A percentile compares a stretch with the other conserved stretches of the same genome.
phyloP scores from a whole-genome alignment of 2,888 invertebrate genomes.

The Synanthedon formicaeformis region DNA sequence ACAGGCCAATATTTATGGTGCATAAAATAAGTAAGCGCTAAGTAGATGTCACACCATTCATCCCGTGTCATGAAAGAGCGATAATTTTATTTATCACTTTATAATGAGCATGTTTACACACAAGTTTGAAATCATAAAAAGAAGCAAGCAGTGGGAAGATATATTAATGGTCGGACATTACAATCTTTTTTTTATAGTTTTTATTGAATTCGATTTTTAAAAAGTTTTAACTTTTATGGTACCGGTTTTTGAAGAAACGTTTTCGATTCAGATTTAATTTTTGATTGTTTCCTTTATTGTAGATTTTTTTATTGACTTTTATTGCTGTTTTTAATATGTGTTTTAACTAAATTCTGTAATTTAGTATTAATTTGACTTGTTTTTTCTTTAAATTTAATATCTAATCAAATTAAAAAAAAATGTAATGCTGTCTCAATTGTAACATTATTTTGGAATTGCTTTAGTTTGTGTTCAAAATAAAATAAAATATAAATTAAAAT shows the following conservation, averaged over 20 bases:
- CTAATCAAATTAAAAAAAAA: too few species aligned
- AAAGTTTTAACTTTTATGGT: slow-evolving; percentile 3
- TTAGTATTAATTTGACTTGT: too few species aligned
- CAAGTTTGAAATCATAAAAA: slow-evolving; percentile 13
- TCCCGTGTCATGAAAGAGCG: slow-evolving; percentile 44
- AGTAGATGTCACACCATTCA: slow-evolving; percentile 43
- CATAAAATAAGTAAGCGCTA: slow-evolving; percentile 41
- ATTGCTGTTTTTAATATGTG: too few species aligned
- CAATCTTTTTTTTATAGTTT: slow-evolving; percentile 3
- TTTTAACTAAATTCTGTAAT: too few species aligned
- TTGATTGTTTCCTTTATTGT: too few species aligned
- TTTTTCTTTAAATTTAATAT: too few species aligned
- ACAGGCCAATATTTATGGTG: slow-evolving; percentile 49
- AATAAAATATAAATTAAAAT: too few species aligned
- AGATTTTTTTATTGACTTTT: too few species aligned
- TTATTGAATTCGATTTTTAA: slow-evolving; percentile 3
- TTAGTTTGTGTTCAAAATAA: too few species aligned
- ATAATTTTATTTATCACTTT: slow-evolving; percentile 66
- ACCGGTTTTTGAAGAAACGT: background rate
- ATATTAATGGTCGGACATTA: background rate
- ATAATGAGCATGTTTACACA: slow-evolving; percentile 61
- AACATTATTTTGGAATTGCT: too few species aligned
- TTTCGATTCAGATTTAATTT: too few species aligned
- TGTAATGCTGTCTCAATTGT: too few species aligned
- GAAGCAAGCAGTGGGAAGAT: background rate